Evolutionary conservation across 2,797 vertebrate species (phyloP).

Genomic region (Paratrypauchen microcephalus): DNA sequence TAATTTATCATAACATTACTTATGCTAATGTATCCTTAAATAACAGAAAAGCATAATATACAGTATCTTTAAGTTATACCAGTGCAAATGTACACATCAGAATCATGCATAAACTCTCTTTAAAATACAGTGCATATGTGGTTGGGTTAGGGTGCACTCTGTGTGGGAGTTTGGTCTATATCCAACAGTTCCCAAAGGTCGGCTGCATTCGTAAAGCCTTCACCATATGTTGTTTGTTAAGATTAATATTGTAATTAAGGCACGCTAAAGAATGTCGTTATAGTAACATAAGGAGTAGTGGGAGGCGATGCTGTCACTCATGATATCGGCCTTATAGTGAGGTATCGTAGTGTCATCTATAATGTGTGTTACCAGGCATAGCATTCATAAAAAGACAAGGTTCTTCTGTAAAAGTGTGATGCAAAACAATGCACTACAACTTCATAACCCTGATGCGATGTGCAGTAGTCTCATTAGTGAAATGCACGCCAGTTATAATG

Average conservation of each 20-base stretch:
- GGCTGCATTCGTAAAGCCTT: not conserved
- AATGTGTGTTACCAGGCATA: not conserved
- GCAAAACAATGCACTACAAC: too few species aligned
- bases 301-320: not conserved
- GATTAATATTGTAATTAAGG: not conserved
- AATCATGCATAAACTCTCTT: not conserved
- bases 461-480: too few species aligned
- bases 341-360: not conserved
- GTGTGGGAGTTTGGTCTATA: not conserved
- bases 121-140: not conserved
- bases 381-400: not conserved
- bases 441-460: too few species aligned
- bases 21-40: too few species aligned
- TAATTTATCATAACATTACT: too few species aligned
- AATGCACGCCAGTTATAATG: too few species aligned
- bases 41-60: not conserved
- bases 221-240: not conserved
- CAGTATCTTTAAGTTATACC: not conserved
- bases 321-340: not conserved
- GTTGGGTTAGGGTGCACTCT: not conserved
- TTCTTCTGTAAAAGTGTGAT: too few species aligned
- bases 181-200: not conserved
- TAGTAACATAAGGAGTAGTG: not conserved
- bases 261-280: not conserved
- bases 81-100: not conserved